Base-by-base conservation (phyloP, 2,888 invertebrate genomes). In the Ecdyonurus torrentis region DNA sequence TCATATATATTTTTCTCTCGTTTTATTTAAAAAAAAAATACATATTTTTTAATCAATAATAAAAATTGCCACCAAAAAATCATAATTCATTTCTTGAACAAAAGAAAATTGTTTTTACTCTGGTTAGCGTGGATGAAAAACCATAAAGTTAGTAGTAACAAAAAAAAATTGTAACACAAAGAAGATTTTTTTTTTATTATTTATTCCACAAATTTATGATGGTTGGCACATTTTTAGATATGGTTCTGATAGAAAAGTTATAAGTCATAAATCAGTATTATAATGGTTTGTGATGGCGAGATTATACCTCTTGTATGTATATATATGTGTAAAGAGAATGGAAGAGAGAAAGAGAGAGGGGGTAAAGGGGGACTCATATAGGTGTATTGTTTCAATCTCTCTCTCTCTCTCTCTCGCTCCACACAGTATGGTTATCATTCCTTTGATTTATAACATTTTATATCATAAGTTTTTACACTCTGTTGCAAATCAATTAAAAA, bases 151-250 rank as follows among this genome's bases (percentile, higher is more conserved):
- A 37, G 7, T 37, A 37, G n/a, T 37, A 37, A 37, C 37, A 37
- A 37, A 37, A 37, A 37, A 37, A 37, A 10, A 37, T 20, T 55
- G 55, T 20, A 55, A 55, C 55, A 55, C 55, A 55, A 55, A 55
- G 55, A 55, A 55, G 55, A n/a, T 5, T 55, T 55, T 55, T 55
- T n/a, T 55, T n/a, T 20, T 55, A 18, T 55, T 55, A 10, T n/a
- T 55, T n/a, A n/a, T n/a, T 20, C 22, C 5, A 55, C 55, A 55
- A 55, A 55, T 55, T 55, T 55, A 55, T 55, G 55, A 22, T 55
- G 55, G 55, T 22, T 37, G 37, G 37, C 37, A 22, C 55, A 55
- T 55, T 55, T 55, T 55, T 55, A 55, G 55, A 55, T 55, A 55
- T 55, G 55, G 19, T n/a, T 20, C 55, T 22, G 55, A 55, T 55